These are phyloP conservation scores for Drosophila nasuta DNA, from an alignment of 1,140 invertebrate species.

Conservation along the genomic window DNA sequence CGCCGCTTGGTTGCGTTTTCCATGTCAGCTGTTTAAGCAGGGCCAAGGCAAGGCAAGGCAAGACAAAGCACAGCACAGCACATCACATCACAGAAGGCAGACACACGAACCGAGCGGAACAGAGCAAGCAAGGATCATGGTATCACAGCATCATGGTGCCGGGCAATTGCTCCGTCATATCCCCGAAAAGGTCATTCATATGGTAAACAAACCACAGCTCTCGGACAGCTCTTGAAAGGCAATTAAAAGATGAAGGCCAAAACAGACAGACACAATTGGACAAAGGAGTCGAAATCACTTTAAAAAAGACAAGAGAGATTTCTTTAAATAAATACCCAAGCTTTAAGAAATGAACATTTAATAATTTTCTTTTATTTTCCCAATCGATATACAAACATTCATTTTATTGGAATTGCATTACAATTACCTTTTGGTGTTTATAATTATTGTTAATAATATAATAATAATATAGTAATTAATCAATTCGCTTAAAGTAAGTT, in stretches of 20 bases:
- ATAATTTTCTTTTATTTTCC: too few species aligned
- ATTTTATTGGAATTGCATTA: too few species aligned
- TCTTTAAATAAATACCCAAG: too few species aligned
- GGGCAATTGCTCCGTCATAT: constrained; percentile 49
- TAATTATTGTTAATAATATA: too few species aligned
- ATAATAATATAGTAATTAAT: too few species aligned
- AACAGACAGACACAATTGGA: not conserved
- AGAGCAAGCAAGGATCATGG: constrained; percentile 11
- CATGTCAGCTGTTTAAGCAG: constrained; percentile 48
- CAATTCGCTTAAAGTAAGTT: too few species aligned
- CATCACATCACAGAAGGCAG: not conserved
- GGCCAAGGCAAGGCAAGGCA: constrained; percentile 15
- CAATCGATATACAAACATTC: too few species aligned
- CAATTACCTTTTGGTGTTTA: too few species aligned
- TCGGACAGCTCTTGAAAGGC: constrained; percentile 53
- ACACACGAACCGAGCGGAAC: too few species aligned
- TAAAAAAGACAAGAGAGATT: not conserved
- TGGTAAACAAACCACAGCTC: constrained; percentile 46
- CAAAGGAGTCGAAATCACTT: constrained; percentile 12
- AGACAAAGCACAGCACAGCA: not conserved
- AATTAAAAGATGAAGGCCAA: constrained; percentile 57
- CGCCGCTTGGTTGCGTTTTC: constrained; percentile 14
- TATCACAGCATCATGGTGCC: constrained; percentile 28
- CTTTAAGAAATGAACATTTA: too few species aligned
- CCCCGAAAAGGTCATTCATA: constrained; percentile 52